These are phyloP conservation scores for Drosophila equinoxialis DNA, from an alignment of 1,140 invertebrate genomes.

Conservation along the genomic window DNA sequence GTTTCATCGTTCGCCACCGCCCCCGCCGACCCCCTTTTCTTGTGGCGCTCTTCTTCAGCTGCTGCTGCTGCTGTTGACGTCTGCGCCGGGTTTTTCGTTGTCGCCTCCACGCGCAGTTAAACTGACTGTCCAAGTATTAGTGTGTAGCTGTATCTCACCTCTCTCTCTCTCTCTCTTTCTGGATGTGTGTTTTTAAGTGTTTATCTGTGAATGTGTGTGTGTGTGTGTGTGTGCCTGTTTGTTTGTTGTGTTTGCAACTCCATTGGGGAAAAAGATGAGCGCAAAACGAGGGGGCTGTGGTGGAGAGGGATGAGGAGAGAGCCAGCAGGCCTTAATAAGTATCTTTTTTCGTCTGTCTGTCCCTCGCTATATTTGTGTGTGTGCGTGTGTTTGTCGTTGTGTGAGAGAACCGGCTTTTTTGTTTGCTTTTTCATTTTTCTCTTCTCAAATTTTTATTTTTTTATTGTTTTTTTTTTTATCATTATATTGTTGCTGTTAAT, in stretches of 20 bases:
- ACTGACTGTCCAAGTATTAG: conserved; percentile 15
- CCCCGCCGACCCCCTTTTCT: neutral
- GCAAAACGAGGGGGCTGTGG: neutral
- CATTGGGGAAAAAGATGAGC: conserved; percentile 17
- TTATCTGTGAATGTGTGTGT: conserved; percentile 26
- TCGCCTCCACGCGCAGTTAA: conserved; percentile 19
- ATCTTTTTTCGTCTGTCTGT: conserved; percentile 10
- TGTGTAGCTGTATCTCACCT: conserved; percentile 33
- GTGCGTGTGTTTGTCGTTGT: conserved; percentile 9
- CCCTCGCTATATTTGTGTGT: conserved; percentile 14
- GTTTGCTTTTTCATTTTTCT: conserved; percentile 69
- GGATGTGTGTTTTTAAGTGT: conserved; percentile 34
- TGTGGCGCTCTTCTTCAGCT: neutral
- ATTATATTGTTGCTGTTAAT: conserved; percentile 38
- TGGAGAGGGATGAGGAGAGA: neutral
- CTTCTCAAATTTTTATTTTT: conserved; percentile 30
- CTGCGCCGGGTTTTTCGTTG: conserved; percentile 22
- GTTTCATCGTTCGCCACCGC: neutral
- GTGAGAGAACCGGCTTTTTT: conserved; percentile 74
- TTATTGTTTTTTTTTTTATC: conserved; percentile 16
- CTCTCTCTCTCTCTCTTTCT: conserved; percentile 1
- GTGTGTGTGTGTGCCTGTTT: conserved; percentile 6
- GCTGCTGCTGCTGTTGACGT: conserved; percentile 10
- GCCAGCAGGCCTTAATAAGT: conserved; percentile 20
- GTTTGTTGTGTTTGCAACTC: conserved; percentile 25